phyloP scores from a whole-genome alignment of 92 coral and sea anemone genomes.

The Paramuricea clavata region DNA sequence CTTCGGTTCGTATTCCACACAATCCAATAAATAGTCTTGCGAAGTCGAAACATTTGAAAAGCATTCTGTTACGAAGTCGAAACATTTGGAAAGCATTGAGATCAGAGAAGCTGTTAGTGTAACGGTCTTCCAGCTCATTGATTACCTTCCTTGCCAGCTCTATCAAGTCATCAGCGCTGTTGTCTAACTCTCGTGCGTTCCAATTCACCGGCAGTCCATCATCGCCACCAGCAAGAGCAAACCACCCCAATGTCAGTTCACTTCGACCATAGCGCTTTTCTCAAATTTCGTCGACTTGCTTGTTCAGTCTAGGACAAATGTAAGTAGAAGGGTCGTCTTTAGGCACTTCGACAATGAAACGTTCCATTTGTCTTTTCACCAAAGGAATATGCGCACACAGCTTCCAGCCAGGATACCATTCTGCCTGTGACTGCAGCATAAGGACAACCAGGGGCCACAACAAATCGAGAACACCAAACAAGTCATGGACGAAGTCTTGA shows the following conservation, averaged over 20 bases:
- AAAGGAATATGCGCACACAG: slow-evolving; percentile 4
- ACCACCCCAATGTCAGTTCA: neutral
- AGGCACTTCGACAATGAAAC: neutral
- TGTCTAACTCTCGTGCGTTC: slow-evolving; percentile 7
- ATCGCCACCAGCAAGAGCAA: neutral
- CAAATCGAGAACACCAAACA: neutral
- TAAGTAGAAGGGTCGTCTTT: neutral
- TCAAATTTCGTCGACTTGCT: neutral
- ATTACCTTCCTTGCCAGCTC: neutral
- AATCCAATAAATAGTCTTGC: slow-evolving; percentile 23
- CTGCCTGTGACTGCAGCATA: slow-evolving; percentile 6
- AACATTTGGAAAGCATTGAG: slow-evolving; percentile 19
- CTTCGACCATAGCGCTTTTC: neutral
- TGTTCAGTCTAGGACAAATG: slow-evolving; percentile 3
- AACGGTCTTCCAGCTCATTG: neutral
- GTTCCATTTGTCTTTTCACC: neutral
- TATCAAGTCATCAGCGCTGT: neutral
- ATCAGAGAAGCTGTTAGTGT: neutral
- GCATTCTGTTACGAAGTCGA: slow-evolving; percentile 33
- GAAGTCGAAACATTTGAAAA: slow-evolving; percentile 26
- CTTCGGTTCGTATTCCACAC: slow-evolving; percentile 20
- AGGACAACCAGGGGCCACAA: slow-evolving; percentile 21
- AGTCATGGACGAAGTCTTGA: slow-evolving; percentile 13
- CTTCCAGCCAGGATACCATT: neutral
- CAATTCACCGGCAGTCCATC: neutral